These are phyloP conservation scores for Etia nguti DNA, from an alignment of 2,113 vertebrate genomes.

Conservation along the genomic window DNA sequence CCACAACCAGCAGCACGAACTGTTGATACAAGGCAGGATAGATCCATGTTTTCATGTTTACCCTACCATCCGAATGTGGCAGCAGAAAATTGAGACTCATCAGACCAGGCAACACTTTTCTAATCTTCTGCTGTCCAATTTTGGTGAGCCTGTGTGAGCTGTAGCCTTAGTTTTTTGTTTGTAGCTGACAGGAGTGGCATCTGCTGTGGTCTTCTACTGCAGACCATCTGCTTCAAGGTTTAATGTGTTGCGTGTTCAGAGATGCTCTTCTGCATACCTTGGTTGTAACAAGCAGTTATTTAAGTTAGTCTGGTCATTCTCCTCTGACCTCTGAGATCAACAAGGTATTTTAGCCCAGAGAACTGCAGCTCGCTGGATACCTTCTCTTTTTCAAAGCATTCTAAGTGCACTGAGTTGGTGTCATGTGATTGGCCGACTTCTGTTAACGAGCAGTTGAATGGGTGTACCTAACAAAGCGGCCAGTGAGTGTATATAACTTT, in stretches of 20 bases:
- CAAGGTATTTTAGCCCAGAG: background rate
- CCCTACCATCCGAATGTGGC: background rate
- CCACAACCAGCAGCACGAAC: background rate
- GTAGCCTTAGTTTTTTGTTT: background rate
- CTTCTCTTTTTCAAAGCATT: background rate
- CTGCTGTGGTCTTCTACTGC: background rate
- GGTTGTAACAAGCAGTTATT: background rate
- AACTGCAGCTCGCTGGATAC: background rate
- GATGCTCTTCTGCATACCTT: background rate
- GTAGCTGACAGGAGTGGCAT: background rate
- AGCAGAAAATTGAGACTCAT: background rate
- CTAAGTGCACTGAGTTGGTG: background rate
- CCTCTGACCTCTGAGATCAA: background rate
- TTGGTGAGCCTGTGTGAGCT: background rate
- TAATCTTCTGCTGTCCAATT: background rate
- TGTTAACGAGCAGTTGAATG: background rate
- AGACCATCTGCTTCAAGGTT: background rate
- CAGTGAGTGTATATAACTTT: fast-evolving
- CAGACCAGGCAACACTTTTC: background rate
- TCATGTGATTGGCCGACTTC: background rate
- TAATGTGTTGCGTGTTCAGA: background rate
- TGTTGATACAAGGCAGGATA: background rate
- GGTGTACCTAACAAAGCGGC: background rate
- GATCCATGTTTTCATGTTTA: background rate
- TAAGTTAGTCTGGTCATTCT: background rate